Base-by-base conservation (phyloP, 2,888 invertebrate genomes). In the Eilema caniola region DNA sequence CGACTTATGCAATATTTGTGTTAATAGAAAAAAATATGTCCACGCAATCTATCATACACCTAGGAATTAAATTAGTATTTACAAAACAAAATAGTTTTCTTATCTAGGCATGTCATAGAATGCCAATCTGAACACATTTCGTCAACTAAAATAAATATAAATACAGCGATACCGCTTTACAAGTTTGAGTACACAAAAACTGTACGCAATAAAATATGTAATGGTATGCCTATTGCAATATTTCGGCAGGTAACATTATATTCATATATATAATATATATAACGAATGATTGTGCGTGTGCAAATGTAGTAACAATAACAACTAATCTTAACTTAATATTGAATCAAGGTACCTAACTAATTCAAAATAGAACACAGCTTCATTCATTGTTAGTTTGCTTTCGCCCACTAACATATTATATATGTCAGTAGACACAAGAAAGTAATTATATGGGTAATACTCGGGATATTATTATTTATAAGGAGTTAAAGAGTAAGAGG, bases 21-120 rank as follows among this genome's bases (percentile, higher is more conserved):
- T 86, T 83, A 82, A 79, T 83, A 84, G 82, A 83, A 86, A 66
- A 66, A 24, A 84, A 83, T 82, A 83, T 85, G 84, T 86, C 76
- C 83, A 79, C 82, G 84, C 83, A 80, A 81, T 83, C 85, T 84
- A 87, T 82, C 82, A 84, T 80, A 87, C 83, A 86, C 87, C 85
- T 85, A 83, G 86, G 78, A 76, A 78, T 73, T 74, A 81, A 75
- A 74, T 76, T 71, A 77, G 80, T 80, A 80, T 76, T 77, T 80
- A 80, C 72, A 82, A 81, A 82, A 81, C 80, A 83, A 79, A 81
- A 82, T 65, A 71, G 66, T 76, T 77, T 66, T 73, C 79, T 79
- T 83, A 87, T 80, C 80, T 80, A 88, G 87, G 86, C 89, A 89
- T 88, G 81, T 89, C 87, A 88, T 82, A 89, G 87, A 90, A 90